Evolutionary conservation across 1,140 invertebrate genomes (phyloP), one percentile per base, ranked within the genome.

Genomic region (Teleopsis dalmanni): DNA sequence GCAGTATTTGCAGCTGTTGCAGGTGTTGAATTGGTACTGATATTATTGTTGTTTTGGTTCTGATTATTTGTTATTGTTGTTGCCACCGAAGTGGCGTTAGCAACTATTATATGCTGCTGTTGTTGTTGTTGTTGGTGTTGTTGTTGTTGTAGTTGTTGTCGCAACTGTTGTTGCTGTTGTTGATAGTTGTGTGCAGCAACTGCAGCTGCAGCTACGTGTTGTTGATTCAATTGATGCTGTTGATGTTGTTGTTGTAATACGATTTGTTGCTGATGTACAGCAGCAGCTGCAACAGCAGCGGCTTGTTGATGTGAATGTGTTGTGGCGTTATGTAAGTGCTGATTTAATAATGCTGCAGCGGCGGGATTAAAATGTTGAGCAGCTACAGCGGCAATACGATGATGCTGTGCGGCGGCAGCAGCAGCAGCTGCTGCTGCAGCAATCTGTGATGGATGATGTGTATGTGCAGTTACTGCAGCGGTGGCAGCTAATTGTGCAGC

Each of bases 401-500:
- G 60, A 40, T 60, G 60, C 13, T 60, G 60, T 26, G 40, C 40
- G 13, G 46, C 40, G 27, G 48, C 52, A 33, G 48, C 52, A 26
- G 52, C 52, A 34, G 48, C 48, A 51, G 64, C 64, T 46, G 66
- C 64, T 40, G 64, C 64, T 49, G 64, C 65, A 47, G 64, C 65
- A 27, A 62, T 55, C 57, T 67, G 63, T 35, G 31, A 16, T 40
- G 41, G 47, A 16, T 16, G 47, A 22, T 41, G 41, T 27, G 25
- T 27, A 36, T 48, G 51, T 26, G 52, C n/a, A 33, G n/a, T 51
- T 22, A 51, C 29, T 31, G 50, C 45, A 31, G 50, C 50, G 21
- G 50, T 48, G 18, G 50, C 50, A 19, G 52, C 52, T 34, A 50
- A 50, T 40, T 52, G 54, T 16, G 47, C 47, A 25, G 54, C 51